Evolutionary conservation across 2,113 vertebrate species (phyloP), one percentile per base, ranked within the genome.

Genomic region (Cololabis saira): DNA sequence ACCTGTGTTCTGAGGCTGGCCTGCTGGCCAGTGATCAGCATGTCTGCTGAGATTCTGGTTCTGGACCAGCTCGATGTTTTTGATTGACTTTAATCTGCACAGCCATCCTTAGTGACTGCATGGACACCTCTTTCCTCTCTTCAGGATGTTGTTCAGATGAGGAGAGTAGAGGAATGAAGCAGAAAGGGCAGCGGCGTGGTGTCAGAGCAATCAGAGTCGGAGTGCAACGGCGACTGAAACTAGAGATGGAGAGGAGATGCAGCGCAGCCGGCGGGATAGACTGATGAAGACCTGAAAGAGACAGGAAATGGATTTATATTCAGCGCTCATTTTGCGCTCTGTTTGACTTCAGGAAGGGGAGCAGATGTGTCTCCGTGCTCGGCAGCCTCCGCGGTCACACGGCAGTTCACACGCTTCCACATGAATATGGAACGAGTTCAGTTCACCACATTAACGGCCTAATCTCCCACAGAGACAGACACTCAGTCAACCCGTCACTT

Each of bases 391-490:
- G 30, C 53, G 61, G 80, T 41, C 13, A 19, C 60, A 56, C 65
- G 49, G 76, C 62, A 64, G 81, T 86, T 87, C 86, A 70, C 78
- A 44, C 70, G 69, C 68, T 74, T 40, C 49, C 71, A 61, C 80
- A 89, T 92, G 86, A 91, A 90, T 88, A 86, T 83, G 85, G 83
- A 89, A 85, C 76, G 78, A 86, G 81, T 69, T 71, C 61, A 60
- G 74, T 75, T 83, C 58, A 42, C 71, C 80, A 84, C 82, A 86
- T 93, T 91, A 93, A 67, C 78, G 22, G 74, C 74, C 76, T 91
- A 82, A 83, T 88, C 85, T 87, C 83, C 74, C 76, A 53, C 74
- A 63, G 67, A 87, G 70, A 80, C 40, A 82, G 67, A 67, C 68
- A 54, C 61, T 74, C 74, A 80, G 53, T 86, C 87, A 74, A 80